Base-by-base conservation (phyloP, 2,888 invertebrate species). In the Gymnoscelis rufifasciata region DNA sequence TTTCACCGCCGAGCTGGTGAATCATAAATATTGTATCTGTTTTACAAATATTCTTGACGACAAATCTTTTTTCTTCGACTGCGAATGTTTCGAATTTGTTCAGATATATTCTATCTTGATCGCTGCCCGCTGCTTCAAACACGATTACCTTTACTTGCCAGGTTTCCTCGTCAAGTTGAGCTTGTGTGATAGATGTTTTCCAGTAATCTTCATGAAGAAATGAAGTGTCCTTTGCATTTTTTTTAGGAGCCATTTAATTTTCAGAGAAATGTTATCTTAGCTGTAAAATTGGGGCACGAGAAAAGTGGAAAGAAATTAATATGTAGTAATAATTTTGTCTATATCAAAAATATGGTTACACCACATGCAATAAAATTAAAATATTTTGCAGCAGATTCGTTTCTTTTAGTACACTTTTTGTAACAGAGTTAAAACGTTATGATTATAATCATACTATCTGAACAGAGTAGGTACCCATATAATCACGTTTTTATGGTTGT, bases 21-120 rank as follows among this genome's bases (percentile, higher is more conserved):
- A 87, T 69, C 88, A 88, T 88, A 52, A 87, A 87, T 41, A 80
- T 78, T 2, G 87, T 86, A 68, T 88, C 86, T 0, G 83, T 78
- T 69, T 79, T 84, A 50, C 79, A 80, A 38, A 88, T 86, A 59
- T 83, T 87, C 64, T 86, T 88, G 1, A 87, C 68, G 0, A 88
- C 83, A 60, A 82, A 87, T 56, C 88, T 64, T 61, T 74, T 81
- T 57, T 86, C 86, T 60, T 78, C 66, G 0, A 76, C 72, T 2
- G 87, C 80, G 51, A 66, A 79, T 1, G 51, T 66, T 63, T 87
- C 88, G 37, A 87, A 88, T 54, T 78, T 86, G 47, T 71, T 76
- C 11, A 88, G 61, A 58, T 83, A 87, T 5, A 80, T 74, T 19
- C 75, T 69, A 47, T 83, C 87, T 56, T 82, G 78, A n/a, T 86